A percentile compares a stretch with the other conserved stretches of the same genome.
phyloP scores from a whole-genome alignment of 2,888 invertebrate genomes.

The Rotaria magnacalcarata region DNA sequence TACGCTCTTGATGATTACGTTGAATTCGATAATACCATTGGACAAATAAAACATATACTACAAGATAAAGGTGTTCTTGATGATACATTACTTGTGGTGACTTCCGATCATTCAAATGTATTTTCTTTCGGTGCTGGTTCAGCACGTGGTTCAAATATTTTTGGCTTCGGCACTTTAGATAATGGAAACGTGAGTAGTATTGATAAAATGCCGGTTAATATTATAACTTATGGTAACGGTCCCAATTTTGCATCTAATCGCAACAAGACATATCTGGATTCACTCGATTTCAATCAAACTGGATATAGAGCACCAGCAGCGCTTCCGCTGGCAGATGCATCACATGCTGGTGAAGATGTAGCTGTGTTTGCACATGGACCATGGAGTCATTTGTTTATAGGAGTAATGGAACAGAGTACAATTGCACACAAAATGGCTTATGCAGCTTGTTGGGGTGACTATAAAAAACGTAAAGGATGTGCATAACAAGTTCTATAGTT shows the following conservation, averaged over 20 bases:
- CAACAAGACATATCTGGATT: background rate
- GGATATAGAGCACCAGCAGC: slow-evolving; percentile 50
- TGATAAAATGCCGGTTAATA: background rate
- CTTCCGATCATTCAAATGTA: slow-evolving; percentile 45
- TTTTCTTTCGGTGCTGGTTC: slow-evolving; percentile 45
- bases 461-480: background rate
- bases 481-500: too few relatives aligned
- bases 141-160: slow-evolving; percentile 37
- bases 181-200: background rate
- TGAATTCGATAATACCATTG: slow-evolving; percentile 45
- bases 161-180: slow-evolving; percentile 30
- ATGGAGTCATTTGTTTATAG: slow-evolving; percentile 74
- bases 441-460: slow-evolving; percentile 47
- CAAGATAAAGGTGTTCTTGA: background rate
- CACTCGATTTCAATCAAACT: background rate
- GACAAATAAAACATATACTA: slow-evolving; percentile 1
- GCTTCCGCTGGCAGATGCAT: slow-evolving; percentile 51
- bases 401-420: slow-evolving; percentile 82
- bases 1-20: slow-evolving; percentile 43
- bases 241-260: background rate
- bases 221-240: slow-evolving; percentile 45
- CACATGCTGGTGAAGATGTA: slow-evolving; percentile 69
- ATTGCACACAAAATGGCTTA: slow-evolving; percentile 79
- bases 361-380: slow-evolving; percentile 78
- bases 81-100: slow-evolving; percentile 40